Base-by-base conservation (phyloP, 2,888 invertebrate species). In the Temnothorax ravouxi region DNA sequence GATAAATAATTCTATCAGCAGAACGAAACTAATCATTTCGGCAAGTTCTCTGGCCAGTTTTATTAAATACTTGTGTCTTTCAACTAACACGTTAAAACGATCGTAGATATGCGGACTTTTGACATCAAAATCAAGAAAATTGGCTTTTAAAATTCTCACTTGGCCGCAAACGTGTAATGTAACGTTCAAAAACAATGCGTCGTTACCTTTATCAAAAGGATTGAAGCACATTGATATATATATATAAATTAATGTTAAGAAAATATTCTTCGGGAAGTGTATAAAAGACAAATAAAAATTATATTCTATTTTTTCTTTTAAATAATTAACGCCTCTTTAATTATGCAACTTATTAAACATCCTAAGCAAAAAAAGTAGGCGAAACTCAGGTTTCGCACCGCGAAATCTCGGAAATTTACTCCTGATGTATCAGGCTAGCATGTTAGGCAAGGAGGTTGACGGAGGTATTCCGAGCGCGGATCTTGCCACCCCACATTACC, bases 61-160 rank as follows among this genome's bases (percentile, higher is more conserved):
- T 74, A 61, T 61, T 18, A 81, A 29, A 0, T 54, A 52, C 0
- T 13, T 15, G 9, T 81, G 81, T 18, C 74, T 72, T n/a, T 75
- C n/a, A 52, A 81, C 34, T 62, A 81, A n/a, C 18, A 38, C 15
- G 15, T 52, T 62, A 41, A 75, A 62, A 52, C 75, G 75, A 52
- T 75, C 29, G 8, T 41, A 29, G 5, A 52, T 13, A n/a, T 29
- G 41, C 38, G 81, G 52, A 6, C 50, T n/a, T 50, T 9, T 25
- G 18, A 62, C 4, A 13, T 75, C 38, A 52, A 74, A 75, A 2
- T 75, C 11, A n/a, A 41, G 5, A 0, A 81, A 62, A 41, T 75
- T 41, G 1, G 18, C 4, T 41, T 29, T 81, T 5, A 81, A n/a
- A 50, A 81, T 62, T 75, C 75, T 62, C 2, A 81, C 11, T 62